These are phyloP conservation scores for Megaceryle alcyon DNA, from an alignment of 2,797 vertebrate species.

Conservation along the genomic window DNA sequence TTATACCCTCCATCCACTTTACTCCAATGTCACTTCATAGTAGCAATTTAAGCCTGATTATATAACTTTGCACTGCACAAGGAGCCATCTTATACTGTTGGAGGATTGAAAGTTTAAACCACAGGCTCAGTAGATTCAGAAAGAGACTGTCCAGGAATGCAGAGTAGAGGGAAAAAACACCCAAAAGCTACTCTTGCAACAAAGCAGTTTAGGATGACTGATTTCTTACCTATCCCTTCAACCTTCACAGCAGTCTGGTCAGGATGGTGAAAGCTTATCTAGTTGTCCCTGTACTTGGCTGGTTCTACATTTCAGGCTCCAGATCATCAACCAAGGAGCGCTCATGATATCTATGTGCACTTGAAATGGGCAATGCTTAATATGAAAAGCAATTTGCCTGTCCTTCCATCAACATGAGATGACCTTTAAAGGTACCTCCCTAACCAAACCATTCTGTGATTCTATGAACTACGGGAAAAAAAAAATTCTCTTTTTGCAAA, in stretches of 20 bases:
- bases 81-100: background rate
- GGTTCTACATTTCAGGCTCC: background rate
- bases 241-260: background rate
- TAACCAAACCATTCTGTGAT: too few species aligned
- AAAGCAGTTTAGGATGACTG: background rate
- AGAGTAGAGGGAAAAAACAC: background rate
- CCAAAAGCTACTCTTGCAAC: background rate
- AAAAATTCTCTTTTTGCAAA: background rate
- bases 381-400: background rate
- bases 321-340: background rate
- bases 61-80: background rate
- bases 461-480: background rate
- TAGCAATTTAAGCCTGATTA: background rate
- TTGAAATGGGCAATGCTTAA: background rate
- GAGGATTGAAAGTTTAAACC: background rate
- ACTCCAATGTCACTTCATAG: background rate
- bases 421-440: background rate
- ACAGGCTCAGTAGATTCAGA: background rate
- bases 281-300: background rate
- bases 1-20: background rate
- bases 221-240: background rate
- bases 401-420: background rate
- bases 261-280: background rate
- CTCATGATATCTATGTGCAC: accelerated
- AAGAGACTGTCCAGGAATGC: background rate